phyloP scores from a whole-genome alignment of 2,797 vertebrate species.

The Chaetophractus vellerosus region DNA sequence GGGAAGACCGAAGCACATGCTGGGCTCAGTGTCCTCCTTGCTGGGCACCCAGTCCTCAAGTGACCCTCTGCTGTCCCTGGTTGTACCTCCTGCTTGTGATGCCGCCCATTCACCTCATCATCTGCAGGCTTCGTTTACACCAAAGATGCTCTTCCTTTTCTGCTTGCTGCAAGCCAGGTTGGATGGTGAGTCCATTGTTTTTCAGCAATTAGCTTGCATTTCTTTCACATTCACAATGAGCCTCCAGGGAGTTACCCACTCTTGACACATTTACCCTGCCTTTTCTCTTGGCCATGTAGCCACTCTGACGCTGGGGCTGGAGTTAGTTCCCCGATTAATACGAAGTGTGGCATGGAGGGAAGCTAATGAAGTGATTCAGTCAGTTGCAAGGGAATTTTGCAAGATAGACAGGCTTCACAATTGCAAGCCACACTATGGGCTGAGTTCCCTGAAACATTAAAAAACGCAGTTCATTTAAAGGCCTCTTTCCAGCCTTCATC shows the following conservation, averaged over 20 bases:
- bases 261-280: not conserved
- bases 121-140: not conserved
- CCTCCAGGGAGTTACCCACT: not conserved
- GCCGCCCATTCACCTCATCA: not conserved
- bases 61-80: conserved; percentile 17
- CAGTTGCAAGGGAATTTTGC: conserved; percentile 17
- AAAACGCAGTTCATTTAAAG: not conserved
- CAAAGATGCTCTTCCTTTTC: not conserved
- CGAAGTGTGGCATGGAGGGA: not conserved
- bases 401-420: not conserved
- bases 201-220: not conserved
- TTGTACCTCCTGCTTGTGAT: conserved; percentile 2
- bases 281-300: conserved; percentile 75
- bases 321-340: conserved; percentile 55
- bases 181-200: not conserved
- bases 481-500: not conserved
- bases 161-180: not conserved
- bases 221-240: not conserved
- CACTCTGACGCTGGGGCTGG: not conserved
- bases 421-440: not conserved
- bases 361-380: conserved; percentile 64
- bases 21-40: not conserved
- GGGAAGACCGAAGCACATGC: not conserved
- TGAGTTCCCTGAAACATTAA: not conserved
- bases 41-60: not conserved